Conservation (phyloP, 1,140 invertebrate species). For the Drosophila parvula region DNA sequence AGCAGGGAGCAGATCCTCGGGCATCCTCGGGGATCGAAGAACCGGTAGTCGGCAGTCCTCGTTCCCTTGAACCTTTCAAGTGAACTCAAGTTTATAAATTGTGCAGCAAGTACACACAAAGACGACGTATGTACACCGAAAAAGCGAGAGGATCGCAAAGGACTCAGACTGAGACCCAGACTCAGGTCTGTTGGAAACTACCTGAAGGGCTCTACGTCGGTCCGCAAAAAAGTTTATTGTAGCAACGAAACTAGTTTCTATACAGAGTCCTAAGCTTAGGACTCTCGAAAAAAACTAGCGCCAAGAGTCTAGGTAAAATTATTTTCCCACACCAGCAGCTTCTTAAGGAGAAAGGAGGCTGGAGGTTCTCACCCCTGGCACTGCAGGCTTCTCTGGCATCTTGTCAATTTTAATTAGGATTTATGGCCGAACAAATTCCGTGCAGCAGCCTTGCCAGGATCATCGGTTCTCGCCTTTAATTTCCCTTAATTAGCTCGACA, state of each 20-base stretch:
- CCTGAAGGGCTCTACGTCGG: constrained; percentile 36
- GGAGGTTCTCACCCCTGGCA: constrained; percentile 21
- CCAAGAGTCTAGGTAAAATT: constrained; percentile 35
- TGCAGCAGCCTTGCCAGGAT: neutral
- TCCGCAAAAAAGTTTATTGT: constrained; percentile 43
- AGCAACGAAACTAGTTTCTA: constrained; percentile 51
- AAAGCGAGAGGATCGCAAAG: constrained; percentile 1
- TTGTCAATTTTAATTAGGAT: constrained; percentile 79
- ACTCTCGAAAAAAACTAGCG: neutral
- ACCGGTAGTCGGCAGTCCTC: constrained; percentile 60
- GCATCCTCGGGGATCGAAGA: constrained; percentile 32
- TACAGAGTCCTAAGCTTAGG: constrained; percentile 30
- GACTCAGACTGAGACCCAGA: constrained; percentile 1
- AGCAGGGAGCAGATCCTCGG: constrained; percentile 35
- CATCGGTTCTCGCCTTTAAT: constrained; percentile 20
- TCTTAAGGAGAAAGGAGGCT: constrained; percentile 14
- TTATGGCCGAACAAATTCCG: constrained; percentile 61
- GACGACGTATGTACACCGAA: neutral
- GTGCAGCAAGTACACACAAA: constrained; percentile 72
- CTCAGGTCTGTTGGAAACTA: constrained; percentile 65
- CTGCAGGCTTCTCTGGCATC: constrained; percentile 21
- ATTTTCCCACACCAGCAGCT: constrained; percentile 72
- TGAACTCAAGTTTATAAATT: constrained; percentile 83
- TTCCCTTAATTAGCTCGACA: constrained; percentile 71
- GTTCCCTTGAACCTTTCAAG: constrained; percentile 82